A percentile compares a stretch with the other conserved stretches of the same genome.
Evolutionary conservation across 1,140 invertebrate species (phyloP).

Genomic region (Tetramorium simillimum): DNA sequence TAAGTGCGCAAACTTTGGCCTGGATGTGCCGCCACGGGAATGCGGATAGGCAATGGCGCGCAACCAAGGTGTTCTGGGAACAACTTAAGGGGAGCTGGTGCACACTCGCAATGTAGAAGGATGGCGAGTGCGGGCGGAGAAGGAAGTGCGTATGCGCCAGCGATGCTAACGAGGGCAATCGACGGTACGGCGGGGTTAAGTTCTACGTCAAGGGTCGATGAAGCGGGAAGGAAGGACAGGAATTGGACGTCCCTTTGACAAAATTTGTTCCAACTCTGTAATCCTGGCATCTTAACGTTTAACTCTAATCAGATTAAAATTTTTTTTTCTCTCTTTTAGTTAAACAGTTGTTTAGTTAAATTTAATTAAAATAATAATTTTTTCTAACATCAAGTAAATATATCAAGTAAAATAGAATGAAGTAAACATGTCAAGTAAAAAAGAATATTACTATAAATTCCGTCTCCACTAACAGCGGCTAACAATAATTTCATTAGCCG

Average conservation of each 20-base stretch:
- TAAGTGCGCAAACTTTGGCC: conserved; percentile 76
- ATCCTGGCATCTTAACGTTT: neutral
- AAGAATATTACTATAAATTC: neutral
- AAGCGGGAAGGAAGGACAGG: conserved; percentile 14
- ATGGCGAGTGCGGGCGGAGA: neutral
- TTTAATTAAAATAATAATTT: neutral
- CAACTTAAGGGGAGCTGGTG: conserved; percentile 47
- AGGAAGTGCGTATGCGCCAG: conserved; percentile 46
- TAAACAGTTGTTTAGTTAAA: neutral
- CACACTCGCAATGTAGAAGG: conserved; percentile 17
- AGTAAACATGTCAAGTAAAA: neutral
- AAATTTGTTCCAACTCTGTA: neutral
- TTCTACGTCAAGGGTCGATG: conserved; percentile 9
- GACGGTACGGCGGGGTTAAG: conserved; percentile 15
- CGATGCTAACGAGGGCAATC: conserved; percentile 51
- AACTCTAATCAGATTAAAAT: no score
- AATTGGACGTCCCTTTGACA: conserved; percentile 8
- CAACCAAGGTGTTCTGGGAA: conserved; percentile 61
- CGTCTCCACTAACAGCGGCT: no score
- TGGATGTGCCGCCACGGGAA: conserved; percentile 61
- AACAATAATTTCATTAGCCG: neutral
- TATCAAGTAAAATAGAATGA: no score
- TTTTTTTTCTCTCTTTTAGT: neutral
- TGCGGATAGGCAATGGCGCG: conserved; percentile 64
- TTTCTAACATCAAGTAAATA: neutral